These are phyloP conservation scores for Grallaria varia DNA, from an alignment of 2,113 vertebrate species.

Conservation along the genomic window DNA sequence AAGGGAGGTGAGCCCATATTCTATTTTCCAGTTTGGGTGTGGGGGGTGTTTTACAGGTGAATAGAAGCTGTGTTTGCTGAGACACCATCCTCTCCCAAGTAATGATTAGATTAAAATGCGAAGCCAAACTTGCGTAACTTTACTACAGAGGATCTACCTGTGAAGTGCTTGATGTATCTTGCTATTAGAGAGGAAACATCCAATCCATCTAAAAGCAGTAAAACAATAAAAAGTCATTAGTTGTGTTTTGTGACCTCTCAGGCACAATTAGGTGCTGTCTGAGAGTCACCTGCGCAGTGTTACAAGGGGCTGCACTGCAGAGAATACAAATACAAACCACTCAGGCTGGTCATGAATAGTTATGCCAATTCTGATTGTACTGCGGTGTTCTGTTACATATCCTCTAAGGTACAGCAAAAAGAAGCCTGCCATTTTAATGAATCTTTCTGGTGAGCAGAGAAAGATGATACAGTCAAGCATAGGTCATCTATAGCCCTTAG, in stretches of 20 bases:
- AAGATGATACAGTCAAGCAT: neutral
- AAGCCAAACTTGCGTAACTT: neutral
- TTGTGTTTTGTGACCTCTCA: conserved; percentile 8
- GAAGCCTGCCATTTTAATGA: conserved; percentile 43
- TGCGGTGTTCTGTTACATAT: neutral
- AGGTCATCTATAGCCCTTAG: conserved; percentile 56
- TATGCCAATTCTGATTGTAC: neutral
- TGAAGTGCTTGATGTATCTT: neutral
- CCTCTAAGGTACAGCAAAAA: conserved; percentile 8
- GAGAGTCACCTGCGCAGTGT: neutral
- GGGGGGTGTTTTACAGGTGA: neutral
- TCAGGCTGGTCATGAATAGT: neutral
- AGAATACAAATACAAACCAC: neutral
- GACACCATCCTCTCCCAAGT: neutral
- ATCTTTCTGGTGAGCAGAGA: neutral
- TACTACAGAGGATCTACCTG: neutral
- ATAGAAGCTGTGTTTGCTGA: neutral
- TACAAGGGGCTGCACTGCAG: neutral
- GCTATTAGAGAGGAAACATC: neutral
- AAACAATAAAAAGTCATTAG: conserved; percentile 1
- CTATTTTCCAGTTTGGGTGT: neutral
- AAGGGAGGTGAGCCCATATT: neutral
- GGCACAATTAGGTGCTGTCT: neutral
- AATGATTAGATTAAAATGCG: neutral
- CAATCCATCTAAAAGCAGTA: neutral